phyloP scores from a whole-genome alignment of 1,140 invertebrate species.

The Amphibalanus amphitrite region DNA sequence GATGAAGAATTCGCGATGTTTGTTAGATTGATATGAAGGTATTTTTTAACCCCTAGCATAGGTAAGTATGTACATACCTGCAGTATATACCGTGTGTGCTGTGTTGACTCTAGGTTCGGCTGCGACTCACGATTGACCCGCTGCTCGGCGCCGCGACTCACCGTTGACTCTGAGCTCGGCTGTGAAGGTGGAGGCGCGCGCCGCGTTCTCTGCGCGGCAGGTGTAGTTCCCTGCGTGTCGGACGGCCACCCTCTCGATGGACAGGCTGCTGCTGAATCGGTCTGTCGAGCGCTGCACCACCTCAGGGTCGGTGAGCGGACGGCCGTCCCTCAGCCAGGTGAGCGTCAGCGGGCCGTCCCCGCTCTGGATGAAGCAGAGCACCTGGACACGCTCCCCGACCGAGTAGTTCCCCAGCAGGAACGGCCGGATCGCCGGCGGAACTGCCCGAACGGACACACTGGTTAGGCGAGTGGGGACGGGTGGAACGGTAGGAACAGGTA shows the following conservation, averaged over 20 bases:
- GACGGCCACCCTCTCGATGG: conserved; percentile 9
- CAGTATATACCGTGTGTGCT: too few species aligned
- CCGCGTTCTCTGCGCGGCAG: conserved; percentile 41
- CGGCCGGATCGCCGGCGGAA: conserved; percentile 20
- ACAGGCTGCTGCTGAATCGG: conserved; percentile 14
- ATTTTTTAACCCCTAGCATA: too few species aligned
- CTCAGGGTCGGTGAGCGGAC: conserved; percentile 28
- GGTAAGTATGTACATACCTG: too few species aligned
- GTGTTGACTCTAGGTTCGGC: too few species aligned
- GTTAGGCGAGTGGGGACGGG: too few species aligned
- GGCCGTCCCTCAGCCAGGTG: conserved; percentile 55
- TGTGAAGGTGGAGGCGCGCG: conserved; percentile 51
- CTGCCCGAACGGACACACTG: conserved; percentile 8
- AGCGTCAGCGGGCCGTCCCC: conserved; percentile 57
- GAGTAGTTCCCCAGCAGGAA: conserved; percentile 17
- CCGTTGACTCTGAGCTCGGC: conserved; percentile 48
- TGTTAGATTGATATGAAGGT: too few species aligned
- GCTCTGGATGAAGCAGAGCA: conserved; percentile 45
- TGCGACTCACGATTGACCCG: too few species aligned
- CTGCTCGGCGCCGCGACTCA: conserved; percentile 3
- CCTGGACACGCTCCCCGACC: conserved; percentile 21
- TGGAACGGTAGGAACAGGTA: too few species aligned
- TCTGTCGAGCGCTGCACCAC: conserved; percentile 48
- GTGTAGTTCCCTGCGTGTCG: conserved; percentile 23
- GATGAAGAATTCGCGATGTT: too few species aligned